These are phyloP conservation scores for Apteryx mantelli DNA, from an alignment of 2,113 vertebrate genomes.

Conservation along the genomic window DNA sequence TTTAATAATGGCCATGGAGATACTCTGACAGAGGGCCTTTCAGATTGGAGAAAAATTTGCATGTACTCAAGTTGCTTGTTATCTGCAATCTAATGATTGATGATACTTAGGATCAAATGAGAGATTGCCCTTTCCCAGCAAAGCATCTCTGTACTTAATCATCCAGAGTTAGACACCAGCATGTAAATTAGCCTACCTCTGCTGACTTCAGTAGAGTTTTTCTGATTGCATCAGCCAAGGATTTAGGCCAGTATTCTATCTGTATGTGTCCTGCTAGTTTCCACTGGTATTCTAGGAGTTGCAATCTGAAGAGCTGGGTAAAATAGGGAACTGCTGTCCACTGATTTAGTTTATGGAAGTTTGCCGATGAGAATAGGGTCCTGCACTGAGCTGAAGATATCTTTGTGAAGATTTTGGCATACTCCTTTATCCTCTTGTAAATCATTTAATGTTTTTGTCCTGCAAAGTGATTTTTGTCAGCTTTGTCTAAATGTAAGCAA, in stretches of 20 bases:
- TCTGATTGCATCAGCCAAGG: constrained; percentile 15
- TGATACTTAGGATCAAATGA: constrained; percentile 33
- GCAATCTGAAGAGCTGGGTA: not conserved
- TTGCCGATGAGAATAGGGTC: not conserved
- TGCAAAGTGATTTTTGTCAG: not conserved
- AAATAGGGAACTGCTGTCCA: not conserved
- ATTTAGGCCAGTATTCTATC: not conserved
- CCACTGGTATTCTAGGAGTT: not conserved
- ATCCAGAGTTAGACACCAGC: constrained; percentile 39
- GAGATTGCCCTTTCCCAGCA: constrained; percentile 56
- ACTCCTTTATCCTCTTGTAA: not conserved
- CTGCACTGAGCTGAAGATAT: not conserved
- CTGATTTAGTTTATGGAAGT: not conserved
- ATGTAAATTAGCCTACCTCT: constrained; percentile 39
- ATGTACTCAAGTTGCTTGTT: constrained; percentile 8
- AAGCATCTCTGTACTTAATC: constrained; percentile 58
- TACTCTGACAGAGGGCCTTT: not conserved
- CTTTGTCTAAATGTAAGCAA: not conserved
- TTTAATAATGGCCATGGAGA: not conserved
- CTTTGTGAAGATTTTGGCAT: not conserved
- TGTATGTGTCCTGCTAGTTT: not conserved
- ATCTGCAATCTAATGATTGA: constrained; percentile 53
- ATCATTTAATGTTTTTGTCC: not conserved
- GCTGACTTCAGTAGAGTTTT: constrained; percentile 3
- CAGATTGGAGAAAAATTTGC: not conserved